phyloP scores from a whole-genome alignment of 1,140 invertebrate species.

The Cydia pomonella region DNA sequence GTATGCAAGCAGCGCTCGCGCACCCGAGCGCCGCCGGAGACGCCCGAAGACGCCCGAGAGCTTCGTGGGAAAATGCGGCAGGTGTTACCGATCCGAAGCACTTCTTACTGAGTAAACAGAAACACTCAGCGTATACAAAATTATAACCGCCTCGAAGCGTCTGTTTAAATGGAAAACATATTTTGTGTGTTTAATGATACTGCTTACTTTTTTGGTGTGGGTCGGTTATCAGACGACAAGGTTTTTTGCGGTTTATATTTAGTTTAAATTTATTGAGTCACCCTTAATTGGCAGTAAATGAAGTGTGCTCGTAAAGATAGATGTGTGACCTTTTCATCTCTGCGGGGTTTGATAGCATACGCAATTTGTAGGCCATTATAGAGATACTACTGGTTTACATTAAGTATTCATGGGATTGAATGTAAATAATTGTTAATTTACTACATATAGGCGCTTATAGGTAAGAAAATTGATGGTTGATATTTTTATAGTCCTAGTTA shows the following conservation, averaged over 20 bases:
- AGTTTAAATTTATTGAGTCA: constrained; percentile 62
- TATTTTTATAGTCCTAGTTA: neutral
- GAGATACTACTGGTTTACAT: constrained; percentile 25
- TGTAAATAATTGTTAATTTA: neutral
- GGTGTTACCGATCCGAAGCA: constrained; percentile 74
- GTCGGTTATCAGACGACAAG: constrained; percentile 62
- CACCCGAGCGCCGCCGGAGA: constrained; percentile 57
- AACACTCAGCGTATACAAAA: constrained; percentile 75
- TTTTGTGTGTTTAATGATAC: constrained; percentile 80
- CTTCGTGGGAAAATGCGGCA: constrained; percentile 75
- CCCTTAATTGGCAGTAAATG: constrained; percentile 68
- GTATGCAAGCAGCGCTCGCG: constrained; percentile 52
- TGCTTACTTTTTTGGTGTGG: constrained; percentile 75
- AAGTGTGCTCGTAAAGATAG: constrained; percentile 52
- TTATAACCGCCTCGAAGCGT: constrained; percentile 76
- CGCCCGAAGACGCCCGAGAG: constrained; percentile 65
- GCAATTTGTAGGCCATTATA: constrained; percentile 26
- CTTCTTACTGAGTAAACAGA: constrained; percentile 76
- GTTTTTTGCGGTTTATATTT: constrained; percentile 69
- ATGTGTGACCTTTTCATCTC: constrained; percentile 53
- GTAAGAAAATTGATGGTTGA: neutral
- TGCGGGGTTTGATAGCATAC: constrained; percentile 20
- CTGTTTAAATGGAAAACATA: constrained; percentile 79
- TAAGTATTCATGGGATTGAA: constrained; percentile 19
- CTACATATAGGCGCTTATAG: neutral